Evolutionary conservation across 2,888 invertebrate species (phyloP).

Genomic region (Sericinus montela): DNA sequence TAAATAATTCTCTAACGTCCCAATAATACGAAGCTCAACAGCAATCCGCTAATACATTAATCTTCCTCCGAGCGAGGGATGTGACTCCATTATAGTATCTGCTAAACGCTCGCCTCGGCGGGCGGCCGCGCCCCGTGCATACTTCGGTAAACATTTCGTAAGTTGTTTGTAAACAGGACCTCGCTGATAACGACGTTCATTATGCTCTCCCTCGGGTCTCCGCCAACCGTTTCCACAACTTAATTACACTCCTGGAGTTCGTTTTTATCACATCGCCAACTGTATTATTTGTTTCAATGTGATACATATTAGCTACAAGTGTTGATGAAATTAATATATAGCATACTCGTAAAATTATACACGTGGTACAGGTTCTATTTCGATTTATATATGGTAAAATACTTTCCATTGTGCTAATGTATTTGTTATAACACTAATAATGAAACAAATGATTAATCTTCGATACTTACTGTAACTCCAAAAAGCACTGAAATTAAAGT

Average conservation of each 20-base stretch:
- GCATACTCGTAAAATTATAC: too few species aligned
- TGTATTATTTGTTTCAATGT: not conserved
- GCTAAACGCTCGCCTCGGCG: not conserved
- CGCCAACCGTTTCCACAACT: not conserved
- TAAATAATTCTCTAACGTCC: too few species aligned
- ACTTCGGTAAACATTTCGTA: not conserved
- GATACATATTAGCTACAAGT: too few species aligned
- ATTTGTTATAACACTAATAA: too few species aligned
- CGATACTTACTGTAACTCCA: too few species aligned
- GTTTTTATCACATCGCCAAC: not conserved
- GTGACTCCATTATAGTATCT: not conserved
- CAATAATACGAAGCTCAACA: not conserved
- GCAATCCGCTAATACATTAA: not conserved
- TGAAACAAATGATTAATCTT: too few species aligned
- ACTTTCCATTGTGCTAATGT: too few species aligned
- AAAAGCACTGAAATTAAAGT: too few species aligned
- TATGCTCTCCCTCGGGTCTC: not conserved
- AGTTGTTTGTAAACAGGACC: conserved; percentile 1
- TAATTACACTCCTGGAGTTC: not conserved
- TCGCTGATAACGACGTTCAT: not conserved
- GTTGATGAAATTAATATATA: too few species aligned
- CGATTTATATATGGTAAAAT: too few species aligned
- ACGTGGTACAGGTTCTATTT: too few species aligned
- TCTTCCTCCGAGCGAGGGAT: not conserved
- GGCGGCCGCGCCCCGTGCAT: not conserved